A percentile compares a stretch with the other conserved stretches of the same genome.
Conservation (phyloP, 2,888 invertebrate genomes). For the Graphium colonna region DNA sequence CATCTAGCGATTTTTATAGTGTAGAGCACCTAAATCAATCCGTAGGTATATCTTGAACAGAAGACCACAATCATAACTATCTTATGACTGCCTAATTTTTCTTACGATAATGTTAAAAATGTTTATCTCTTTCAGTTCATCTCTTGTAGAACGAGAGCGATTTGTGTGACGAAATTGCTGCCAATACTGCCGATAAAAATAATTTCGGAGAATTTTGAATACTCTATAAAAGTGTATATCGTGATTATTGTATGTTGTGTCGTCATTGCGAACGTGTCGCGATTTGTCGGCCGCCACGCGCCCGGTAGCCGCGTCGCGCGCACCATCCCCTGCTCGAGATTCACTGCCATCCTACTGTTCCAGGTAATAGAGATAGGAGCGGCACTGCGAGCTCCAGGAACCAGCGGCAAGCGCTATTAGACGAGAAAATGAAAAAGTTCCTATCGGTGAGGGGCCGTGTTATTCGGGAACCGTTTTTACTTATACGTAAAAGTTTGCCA, state of each 20-base stretch:
- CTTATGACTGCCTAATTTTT: background rate
- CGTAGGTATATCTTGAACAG: conserved; percentile 36
- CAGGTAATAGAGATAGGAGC: conserved; percentile 84
- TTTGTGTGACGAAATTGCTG: background rate
- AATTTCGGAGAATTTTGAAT: no score
- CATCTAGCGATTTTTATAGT: conserved; percentile 58
- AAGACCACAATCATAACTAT: conserved; percentile 1
- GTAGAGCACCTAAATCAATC: conserved; percentile 75
- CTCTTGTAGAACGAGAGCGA: background rate
- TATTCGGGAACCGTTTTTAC: conserved; percentile 56
- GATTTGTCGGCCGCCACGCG: conserved; percentile 51
- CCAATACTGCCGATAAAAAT: no score
- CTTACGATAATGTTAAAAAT: no score
- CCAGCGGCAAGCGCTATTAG: conserved; percentile 92
- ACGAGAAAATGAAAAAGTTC: conserved; percentile 96
- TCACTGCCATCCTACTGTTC: conserved; percentile 72
- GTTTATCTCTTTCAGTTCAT: conserved; percentile 3
- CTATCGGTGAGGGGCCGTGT: conserved; percentile 88
- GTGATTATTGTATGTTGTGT: background rate
- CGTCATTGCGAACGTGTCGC: conserved; percentile 47
- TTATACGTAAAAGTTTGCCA: conserved; percentile 60
- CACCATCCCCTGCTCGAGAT: conserved; percentile 36
- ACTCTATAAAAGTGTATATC: no score
- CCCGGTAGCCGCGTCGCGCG: conserved; percentile 51
- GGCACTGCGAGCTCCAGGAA: conserved; percentile 82